A percentile compares a stretch with the other conserved stretches of the same genome.
Evolutionary conservation across 1,140 invertebrate genomes (phyloP).

Genomic region (Cydia strobilella): DNA sequence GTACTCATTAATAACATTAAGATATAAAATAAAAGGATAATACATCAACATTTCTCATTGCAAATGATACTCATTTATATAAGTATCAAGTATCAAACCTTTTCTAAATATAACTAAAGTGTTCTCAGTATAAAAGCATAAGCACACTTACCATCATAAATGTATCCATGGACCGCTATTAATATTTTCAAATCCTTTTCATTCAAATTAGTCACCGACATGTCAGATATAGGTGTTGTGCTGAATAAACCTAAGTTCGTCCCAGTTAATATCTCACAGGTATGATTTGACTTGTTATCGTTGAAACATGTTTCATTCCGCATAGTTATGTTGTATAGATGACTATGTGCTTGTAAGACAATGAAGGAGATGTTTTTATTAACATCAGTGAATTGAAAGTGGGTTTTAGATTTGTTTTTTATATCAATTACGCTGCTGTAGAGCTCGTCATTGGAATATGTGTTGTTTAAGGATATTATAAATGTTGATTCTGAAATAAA

Average conservation of each 20-base stretch:
- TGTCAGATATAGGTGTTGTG: constrained; percentile 49
- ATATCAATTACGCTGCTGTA: constrained; percentile 57
- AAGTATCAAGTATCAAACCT: too few species aligned
- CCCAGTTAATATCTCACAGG: constrained; percentile 69
- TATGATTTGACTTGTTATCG: constrained; percentile 37
- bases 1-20: too few species aligned
- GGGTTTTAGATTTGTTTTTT: constrained; percentile 52
- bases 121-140: constrained; percentile 17
- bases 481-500: constrained; percentile 68
- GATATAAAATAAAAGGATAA: too few species aligned
- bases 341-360: constrained; percentile 85
- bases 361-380: constrained; percentile 80
- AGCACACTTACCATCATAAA: constrained; percentile 74
- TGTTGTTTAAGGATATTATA: constrained; percentile 60
- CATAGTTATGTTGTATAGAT: constrained; percentile 82
- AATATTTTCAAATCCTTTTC: constrained; percentile 65
- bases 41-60: too few species aligned
- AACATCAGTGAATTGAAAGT: constrained; percentile 77
- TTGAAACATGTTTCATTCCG: constrained; percentile 74
- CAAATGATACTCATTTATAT: too few species aligned
- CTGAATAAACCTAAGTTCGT: constrained; percentile 84
- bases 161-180: constrained; percentile 81
- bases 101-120: too few species aligned
- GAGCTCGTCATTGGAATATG: constrained; percentile 60
- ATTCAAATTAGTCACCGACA: constrained; percentile 73